Percentiles rank a stretch among this genome's conserved stretches.
Conservation (phyloP, 2,888 invertebrate species). For the Plagodis dolabraria region DNA sequence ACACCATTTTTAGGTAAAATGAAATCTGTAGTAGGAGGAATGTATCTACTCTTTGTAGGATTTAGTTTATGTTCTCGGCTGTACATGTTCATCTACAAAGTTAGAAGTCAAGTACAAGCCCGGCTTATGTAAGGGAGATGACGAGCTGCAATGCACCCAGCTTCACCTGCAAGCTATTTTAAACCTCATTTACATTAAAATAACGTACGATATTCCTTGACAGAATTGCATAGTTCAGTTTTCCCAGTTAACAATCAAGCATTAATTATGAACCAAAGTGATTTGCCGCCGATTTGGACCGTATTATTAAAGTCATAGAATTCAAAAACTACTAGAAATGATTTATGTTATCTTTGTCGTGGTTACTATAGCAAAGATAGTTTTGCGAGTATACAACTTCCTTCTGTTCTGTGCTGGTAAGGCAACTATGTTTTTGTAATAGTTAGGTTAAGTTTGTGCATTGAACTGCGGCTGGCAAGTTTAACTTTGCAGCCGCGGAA, state of each 20-base stretch:
- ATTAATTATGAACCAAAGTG: conserved; percentile 27
- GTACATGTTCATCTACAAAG: conserved; percentile 71
- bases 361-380: conserved; percentile 22
- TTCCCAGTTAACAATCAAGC: conserved; percentile 25
- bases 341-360: conserved; percentile 12
- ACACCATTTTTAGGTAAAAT: too few species aligned
- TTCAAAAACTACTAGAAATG: conserved; percentile 6
- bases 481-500: conserved; percentile 23
- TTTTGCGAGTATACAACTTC: conserved; percentile 11
- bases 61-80: conserved; percentile 39
- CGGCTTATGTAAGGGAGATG: conserved; percentile 63
- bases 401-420: conserved; percentile 2
- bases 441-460: conserved; percentile 17
- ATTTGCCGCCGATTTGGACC: conserved; percentile 21
- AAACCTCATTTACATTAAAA: conserved; percentile 7
- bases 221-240: conserved; percentile 1
- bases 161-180: conserved; percentile 3
- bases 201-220: conserved; percentile 16
- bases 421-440: conserved; percentile 1
- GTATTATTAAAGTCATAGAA: conserved; percentile 15
- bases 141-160: conserved; percentile 30
- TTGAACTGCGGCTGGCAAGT: conserved; percentile 18
- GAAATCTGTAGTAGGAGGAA: too few species aligned
- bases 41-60: too few species aligned
- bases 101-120: conserved; percentile 75